Evolutionary conservation across 92 coral and sea anemone species (phyloP), one percentile per base, ranked within the genome.

Genomic region (Actinernus sp.): DNA sequence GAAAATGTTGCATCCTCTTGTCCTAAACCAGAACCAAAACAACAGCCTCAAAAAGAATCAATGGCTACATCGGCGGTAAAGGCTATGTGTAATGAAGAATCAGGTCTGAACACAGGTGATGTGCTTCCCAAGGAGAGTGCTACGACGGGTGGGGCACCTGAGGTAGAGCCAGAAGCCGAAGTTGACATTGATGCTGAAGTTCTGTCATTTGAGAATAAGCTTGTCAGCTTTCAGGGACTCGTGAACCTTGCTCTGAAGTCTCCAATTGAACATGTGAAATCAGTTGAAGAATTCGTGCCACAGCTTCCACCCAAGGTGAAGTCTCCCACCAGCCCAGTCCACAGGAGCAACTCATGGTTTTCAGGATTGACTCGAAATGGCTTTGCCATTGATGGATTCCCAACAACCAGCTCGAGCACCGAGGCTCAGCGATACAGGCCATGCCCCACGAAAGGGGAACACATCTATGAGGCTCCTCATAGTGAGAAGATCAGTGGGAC

Each of bases 261-360:
- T 51, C 2, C 27, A 1, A 17, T 20, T 3, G 34, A 22, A 13
- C 23, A 10, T 21, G 23, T n/a, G 16, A 27, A 46, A 4, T 29
- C 34, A 22, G 29, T 5, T 26, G 41, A 34, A 23, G 71, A 64
- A 25, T 12, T 14, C 26, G 75, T 29, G 7, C 85, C 90, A 0
- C 51, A 71, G 20, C 80, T 84, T n/a, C 90, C 85, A 29, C 85
- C 85, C 7, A 84, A 84, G 34, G 37, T 18, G 0, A 68, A 55
- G 54, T 41, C 57, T 13, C 32, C 55, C 7, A 34, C 31, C 9
- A 58, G 67, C 12, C 38, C 65, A 38, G 45, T 67, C 0, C 18
- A 39, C 2, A 31, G 40, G 30, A 49, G 62, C 36, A 40, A 16
- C 26, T 4, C 49, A 36, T 38, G 55, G 11, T 43, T 9, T 16